phyloP scores from a whole-genome alignment of 2,113 vertebrate species.

The Cercocebus atys region DNA sequence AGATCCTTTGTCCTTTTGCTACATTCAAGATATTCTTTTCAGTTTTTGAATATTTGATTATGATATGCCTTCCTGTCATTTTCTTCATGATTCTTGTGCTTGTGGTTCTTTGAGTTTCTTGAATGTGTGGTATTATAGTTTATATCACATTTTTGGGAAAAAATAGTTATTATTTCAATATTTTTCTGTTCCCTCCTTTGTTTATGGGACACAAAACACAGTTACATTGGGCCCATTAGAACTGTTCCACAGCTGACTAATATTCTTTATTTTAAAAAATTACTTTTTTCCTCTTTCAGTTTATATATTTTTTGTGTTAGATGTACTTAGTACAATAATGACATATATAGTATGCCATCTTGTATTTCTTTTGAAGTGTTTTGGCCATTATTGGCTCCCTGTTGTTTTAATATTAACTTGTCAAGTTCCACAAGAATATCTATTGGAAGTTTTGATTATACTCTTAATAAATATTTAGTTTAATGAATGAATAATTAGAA shows the following conservation, averaged over 20 bases:
- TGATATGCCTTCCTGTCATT: not conserved
- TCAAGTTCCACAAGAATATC: not conserved
- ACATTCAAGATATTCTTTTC: not conserved
- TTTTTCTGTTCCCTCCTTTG: not conserved
- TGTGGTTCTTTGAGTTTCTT: not conserved
- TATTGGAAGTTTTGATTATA: not conserved
- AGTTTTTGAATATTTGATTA: not conserved
- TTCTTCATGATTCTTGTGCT: not conserved
- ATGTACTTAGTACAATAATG: not conserved
- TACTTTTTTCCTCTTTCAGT: not conserved
- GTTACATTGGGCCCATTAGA: not conserved
- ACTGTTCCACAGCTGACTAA: not conserved
- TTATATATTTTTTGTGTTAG: not conserved
- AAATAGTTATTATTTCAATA: not conserved
- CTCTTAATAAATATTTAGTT: not conserved
- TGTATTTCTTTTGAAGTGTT: not conserved
- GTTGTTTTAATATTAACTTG: not conserved
- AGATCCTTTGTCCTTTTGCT: not conserved
- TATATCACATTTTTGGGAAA: not conserved
- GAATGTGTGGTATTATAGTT: not conserved
- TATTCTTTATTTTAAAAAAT: not conserved
- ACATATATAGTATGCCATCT: not conserved
- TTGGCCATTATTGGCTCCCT: not conserved
- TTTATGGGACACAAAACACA: not conserved
- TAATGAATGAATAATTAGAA: not conserved